Evolutionary conservation across 2,797 vertebrate genomes (phyloP), one percentile per base, ranked within the genome.

Genomic region (Argya squamiceps): DNA sequence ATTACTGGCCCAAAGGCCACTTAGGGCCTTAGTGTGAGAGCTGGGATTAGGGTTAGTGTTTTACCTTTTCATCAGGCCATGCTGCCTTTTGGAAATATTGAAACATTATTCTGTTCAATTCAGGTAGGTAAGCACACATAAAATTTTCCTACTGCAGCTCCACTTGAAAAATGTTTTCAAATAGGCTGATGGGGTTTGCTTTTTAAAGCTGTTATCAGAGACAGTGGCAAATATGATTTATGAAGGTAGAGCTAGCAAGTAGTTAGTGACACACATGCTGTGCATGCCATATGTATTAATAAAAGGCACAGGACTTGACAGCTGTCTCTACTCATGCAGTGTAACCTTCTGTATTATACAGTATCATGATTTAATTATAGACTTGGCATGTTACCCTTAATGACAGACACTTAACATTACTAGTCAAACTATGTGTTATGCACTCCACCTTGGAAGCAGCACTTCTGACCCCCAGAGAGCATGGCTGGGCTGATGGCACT

Each of bases 361-460:
- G 88, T 96, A 96, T 93, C 94, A 96, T 65, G 97, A 97, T 97
- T 97, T 97, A 97, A 97, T 97, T 96, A 96, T 97, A 97, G 96
- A 96, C 79, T 95, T 91, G 91, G 87, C 95, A 97, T 91, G 84
- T 79, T 91, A 89, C 95, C 80, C 88, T 75, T 93, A 96, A 96
- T 96, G 95, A 97, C 85, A 97, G 95, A 94, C 80, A 93, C 91
- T 97, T 96, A 97, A 93, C 91, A 80, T 94, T 95, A 92, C 92
- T 81, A 93, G 87, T 79, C 77, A 89, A 97, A 91, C 64, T 91
- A 83, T 92, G 88, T 91, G 80, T 90, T 93, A 91, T 91, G 71
- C 76, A 81, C 93, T 96, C 85, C 84, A 96, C 91, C 92, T 96
- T 96, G 88, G 91, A 96, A 95, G 93, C 81, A 90, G 85, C 89